These are phyloP conservation scores for Clivina fossor DNA, from an alignment of 2,888 invertebrate species.

Conservation along the genomic window DNA sequence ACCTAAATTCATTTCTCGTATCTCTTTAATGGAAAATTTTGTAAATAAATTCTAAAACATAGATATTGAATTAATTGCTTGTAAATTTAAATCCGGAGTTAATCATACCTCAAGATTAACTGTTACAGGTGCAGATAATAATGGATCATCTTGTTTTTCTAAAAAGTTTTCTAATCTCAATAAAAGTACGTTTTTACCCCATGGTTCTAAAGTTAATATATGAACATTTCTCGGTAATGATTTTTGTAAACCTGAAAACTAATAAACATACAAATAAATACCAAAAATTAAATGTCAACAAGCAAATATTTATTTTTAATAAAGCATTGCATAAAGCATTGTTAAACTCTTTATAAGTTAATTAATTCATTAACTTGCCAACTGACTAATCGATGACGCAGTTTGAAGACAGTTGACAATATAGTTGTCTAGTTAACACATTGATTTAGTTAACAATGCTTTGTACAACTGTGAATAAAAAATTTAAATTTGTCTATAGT, in stretches of 20 bases:
- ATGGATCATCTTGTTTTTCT: neutral
- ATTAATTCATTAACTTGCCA: no score
- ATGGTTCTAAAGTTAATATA: slow-evolving; percentile 2
- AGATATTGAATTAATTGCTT: neutral
- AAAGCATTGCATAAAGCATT: no score
- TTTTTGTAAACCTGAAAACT: neutral
- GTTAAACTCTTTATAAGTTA: no score
- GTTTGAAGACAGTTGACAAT: no score
- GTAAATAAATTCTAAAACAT: slow-evolving; percentile 6
- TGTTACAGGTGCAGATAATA: neutral
- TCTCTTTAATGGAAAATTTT: neutral
- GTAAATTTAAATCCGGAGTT: neutral
- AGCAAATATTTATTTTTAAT: no score
- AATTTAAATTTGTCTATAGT: no score
- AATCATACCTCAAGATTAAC: neutral
- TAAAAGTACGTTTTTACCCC: neutral
- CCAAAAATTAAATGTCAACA: no score
- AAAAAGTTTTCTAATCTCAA: neutral
- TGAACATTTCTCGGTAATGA: neutral
- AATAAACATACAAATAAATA: neutral
- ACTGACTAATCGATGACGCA: no score
- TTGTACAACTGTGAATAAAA: no score
- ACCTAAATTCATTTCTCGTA: neutral
- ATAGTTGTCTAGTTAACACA: no score
- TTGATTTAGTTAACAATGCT: no score